These are phyloP conservation scores for Pagrus major DNA, from an alignment of 2,113 vertebrate species.

Conservation along the genomic window DNA sequence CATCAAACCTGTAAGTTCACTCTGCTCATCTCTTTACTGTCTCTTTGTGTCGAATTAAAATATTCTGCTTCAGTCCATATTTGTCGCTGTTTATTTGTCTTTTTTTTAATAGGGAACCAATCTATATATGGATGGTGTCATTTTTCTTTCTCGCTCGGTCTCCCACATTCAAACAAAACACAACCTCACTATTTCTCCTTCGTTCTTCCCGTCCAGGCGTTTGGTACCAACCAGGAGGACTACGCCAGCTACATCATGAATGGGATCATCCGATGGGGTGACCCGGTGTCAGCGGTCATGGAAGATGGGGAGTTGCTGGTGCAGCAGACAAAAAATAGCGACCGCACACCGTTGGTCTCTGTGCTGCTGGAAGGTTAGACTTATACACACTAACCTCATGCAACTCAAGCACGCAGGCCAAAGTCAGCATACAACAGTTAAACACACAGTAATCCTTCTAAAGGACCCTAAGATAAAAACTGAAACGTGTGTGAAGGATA, in stretches of 20 bases:
- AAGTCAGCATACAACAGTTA: neutral
- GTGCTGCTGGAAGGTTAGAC: constrained; percentile 93
- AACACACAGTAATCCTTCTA: neutral
- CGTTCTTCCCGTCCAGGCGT: constrained; percentile 84
- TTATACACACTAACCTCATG: neutral
- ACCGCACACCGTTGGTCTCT: constrained; percentile 95
- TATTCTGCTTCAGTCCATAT: too few species aligned
- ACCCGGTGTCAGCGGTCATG: constrained; percentile 90
- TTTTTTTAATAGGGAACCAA: too few species aligned
- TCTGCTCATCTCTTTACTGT: neutral
- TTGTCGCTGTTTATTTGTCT: too few species aligned
- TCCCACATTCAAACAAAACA: neutral
- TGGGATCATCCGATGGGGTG: constrained; percentile 95
- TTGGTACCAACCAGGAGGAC: constrained; percentile 97
- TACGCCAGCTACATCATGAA: constrained; percentile 98
- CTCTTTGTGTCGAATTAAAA: neutral
- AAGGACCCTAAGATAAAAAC: neutral
- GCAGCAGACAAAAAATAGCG: constrained; percentile 96
- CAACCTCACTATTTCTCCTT: neutral
- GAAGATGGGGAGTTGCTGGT: constrained; percentile 95
- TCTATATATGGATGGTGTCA: too few species aligned
- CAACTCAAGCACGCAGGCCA: neutral
- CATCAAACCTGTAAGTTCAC: constrained; percentile 93
- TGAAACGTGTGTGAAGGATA: neutral
- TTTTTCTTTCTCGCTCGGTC: too few species aligned